A percentile compares a stretch with the other conserved stretches of the same genome.
Conservation (phyloP, 2,113 vertebrate species). For the Todiramphus saurophagus region DNA sequence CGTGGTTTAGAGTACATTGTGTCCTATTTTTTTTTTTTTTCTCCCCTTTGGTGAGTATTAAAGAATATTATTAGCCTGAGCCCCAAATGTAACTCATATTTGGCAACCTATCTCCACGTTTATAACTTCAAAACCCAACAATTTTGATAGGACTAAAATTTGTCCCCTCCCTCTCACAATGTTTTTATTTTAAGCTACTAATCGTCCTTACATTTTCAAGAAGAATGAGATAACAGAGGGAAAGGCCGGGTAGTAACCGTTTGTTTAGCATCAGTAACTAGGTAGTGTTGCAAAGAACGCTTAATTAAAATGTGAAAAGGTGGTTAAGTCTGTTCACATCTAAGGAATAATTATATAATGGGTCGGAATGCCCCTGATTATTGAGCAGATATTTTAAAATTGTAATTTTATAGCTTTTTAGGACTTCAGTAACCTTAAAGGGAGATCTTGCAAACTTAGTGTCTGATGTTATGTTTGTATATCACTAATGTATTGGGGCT, state of each 20-base stretch:
- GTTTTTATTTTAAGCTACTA: neutral
- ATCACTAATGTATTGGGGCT: neutral
- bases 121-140: neutral
- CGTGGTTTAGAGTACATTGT: neutral
- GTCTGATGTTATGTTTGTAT: neutral
- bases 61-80: neutral
- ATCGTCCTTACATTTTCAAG: neutral
- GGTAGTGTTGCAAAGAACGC: neutral
- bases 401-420: neutral
- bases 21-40: neutral
- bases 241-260: neutral
- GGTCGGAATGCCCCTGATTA: neutral
- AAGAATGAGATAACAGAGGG: neutral
- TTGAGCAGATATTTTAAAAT: neutral
- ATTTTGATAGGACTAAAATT: neutral
- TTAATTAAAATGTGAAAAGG: neutral
- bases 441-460: neutral
- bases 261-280: neutral
- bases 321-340: neutral
- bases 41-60: neutral
- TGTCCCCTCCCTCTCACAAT: neutral
- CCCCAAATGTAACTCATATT: neutral
- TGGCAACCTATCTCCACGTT: neutral
- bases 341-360: neutral
- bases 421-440: neutral